Evolutionary conservation across 2,797 vertebrate genomes (phyloP).

Genomic region (Cyprinodon diabolis): DNA sequence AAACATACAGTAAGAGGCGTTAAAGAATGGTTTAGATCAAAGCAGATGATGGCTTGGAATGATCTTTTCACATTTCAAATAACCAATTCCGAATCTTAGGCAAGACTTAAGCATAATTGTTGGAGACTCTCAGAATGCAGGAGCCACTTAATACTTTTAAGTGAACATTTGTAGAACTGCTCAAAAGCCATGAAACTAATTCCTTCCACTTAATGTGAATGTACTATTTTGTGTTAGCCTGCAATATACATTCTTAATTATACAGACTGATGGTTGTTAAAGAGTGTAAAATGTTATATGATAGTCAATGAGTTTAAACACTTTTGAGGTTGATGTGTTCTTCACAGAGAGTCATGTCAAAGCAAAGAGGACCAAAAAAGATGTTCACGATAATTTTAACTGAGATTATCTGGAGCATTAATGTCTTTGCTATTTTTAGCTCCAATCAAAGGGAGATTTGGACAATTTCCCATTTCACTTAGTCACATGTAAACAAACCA

Average conservation of each 20-base stretch:
- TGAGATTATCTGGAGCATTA: not conserved
- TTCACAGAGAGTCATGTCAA: not conserved
- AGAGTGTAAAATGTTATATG: not conserved
- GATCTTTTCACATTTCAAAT: no score
- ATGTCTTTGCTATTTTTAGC: not conserved
- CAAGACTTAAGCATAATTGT: no score
- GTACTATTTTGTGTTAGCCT: not conserved
- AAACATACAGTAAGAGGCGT: no score
- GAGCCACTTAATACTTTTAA: no score
- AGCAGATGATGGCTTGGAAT: no score
- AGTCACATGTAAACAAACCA: slow-evolving; percentile 8
- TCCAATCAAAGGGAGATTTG: slow-evolving; percentile 1
- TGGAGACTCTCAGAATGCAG: no score
- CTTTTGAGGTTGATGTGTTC: not conserved
- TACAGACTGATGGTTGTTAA: not conserved
- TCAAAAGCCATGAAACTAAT: not conserved
- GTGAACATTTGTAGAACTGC: not conserved
- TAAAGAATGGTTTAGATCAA: no score
- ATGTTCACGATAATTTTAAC: not conserved
- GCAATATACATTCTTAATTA: not conserved
- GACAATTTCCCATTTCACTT: slow-evolving; percentile 15
- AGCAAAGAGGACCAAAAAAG: not conserved
- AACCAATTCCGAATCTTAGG: no score
- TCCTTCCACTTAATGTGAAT: not conserved
- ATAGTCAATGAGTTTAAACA: not conserved